Evolutionary conservation across 2,888 invertebrate species (phyloP), one percentile per base, ranked within the genome.

Genomic region (Drosophila mercatorum): DNA sequence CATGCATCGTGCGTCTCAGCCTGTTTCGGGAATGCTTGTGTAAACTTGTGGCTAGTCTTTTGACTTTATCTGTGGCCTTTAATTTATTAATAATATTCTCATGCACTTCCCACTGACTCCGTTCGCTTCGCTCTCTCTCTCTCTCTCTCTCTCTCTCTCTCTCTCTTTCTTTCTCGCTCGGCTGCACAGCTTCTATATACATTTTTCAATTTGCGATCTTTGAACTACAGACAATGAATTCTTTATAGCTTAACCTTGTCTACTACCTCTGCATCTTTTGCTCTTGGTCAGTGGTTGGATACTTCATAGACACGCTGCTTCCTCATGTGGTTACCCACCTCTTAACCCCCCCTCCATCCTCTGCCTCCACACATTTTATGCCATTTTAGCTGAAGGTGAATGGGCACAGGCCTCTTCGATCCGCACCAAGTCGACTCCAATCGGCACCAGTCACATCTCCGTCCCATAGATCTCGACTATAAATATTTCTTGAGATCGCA

Each of bases 181-280:
- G 17, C 57, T 56, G 57, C 51, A 47, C 53, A 49, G 51, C 57
- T 68, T 78, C 72, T 78, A 68, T 75, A 80, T 81, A 83, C 63
- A 85, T 89, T 87, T 87, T 87, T 89, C 90, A 87, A 87, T 87
- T 87, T 87, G 90, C 86, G 86, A 87, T 89, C 86, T 87, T 87
- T 89, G 86, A 87, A 87, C 86, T 75, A 66, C 57, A 67, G 79
- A 83, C 88, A 87, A 89, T 87, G 86, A 89, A 89, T 87, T 87
- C 86, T 89, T 85, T 85, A 83, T 83, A 85, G 90, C 88, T 87
- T 89, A 86, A 86, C 85, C 85, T 84, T 84, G 88, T 84, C 85
- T 84, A 66, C 76, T 64, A 7, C 56, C 56, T 57, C 73, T 28
- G 40, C 68, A 51, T 34, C 51, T 49, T n/a, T 34, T 46, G 34